These are phyloP conservation scores for Emydura subglobosa DNA, from an alignment of 2,113 vertebrate species.

Conservation along the genomic window DNA sequence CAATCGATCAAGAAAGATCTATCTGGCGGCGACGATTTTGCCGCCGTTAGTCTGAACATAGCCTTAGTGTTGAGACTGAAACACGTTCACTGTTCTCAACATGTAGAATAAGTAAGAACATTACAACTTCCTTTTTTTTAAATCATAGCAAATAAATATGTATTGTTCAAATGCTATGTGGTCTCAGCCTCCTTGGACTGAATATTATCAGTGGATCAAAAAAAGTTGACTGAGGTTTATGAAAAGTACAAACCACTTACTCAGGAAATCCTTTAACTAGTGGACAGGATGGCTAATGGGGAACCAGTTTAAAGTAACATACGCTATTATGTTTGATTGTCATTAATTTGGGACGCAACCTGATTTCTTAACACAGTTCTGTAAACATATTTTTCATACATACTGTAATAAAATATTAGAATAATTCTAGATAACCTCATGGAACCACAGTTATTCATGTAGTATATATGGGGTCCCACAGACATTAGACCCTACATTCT, in stretches of 20 bases:
- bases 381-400: neutral
- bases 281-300: neutral
- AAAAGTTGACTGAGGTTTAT: neutral
- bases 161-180: neutral
- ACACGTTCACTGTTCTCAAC: neutral
- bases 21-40: too few species aligned
- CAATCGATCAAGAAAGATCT: too few species aligned
- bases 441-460: neutral
- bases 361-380: neutral
- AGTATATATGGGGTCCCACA: neutral
- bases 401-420: neutral
- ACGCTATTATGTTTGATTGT: neutral
- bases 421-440: neutral
- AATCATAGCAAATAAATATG: neutral
- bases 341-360: neutral
- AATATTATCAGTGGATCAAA: neutral
- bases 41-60: too few species aligned
- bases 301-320: neutral
- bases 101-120: neutral
- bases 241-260: neutral
- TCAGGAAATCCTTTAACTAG: neutral
- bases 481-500: neutral
- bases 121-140: neutral
- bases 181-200: neutral
- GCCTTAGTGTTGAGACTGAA: neutral